Conservation (phyloP, 2,113 vertebrate genomes). For the Podocnemis expansa region DNA sequence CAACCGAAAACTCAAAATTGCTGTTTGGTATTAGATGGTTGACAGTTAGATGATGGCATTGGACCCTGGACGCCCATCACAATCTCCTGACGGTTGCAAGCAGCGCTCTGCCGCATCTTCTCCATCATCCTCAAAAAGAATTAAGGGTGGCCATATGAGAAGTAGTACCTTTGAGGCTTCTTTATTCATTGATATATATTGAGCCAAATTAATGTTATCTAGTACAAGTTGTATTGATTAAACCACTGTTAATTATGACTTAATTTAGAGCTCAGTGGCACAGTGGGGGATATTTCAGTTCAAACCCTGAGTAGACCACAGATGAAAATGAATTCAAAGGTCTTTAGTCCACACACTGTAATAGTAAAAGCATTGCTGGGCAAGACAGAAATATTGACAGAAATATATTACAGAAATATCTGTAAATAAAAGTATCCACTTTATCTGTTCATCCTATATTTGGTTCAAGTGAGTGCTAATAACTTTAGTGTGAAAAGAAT, state of each 20-base stretch:
- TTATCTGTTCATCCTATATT: neutral
- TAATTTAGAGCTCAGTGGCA: neutral
- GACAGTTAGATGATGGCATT: too few species aligned
- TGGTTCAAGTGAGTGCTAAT: neutral
- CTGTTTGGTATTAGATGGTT: too few species aligned
- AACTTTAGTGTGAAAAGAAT: constrained; percentile 14
- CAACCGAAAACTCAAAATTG: too few species aligned
- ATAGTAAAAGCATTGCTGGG: neutral
- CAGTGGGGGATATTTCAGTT: neutral
- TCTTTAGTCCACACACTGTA: neutral
- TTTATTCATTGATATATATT: neutral
- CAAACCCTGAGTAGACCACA: neutral
- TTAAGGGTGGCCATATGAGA: too few species aligned
- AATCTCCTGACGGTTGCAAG: too few species aligned
- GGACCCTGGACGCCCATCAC: too few species aligned
- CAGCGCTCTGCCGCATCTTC: too few species aligned
- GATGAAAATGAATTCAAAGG: neutral
- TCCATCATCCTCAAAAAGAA: too few species aligned
- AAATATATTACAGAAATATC: too few species aligned
- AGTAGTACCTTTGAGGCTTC: too few species aligned
- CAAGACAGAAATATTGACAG: neutral
- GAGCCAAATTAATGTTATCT: neutral
- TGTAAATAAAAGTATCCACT: neutral
- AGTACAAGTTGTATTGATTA: neutral
- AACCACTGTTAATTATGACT: neutral